These are phyloP conservation scores for Sigmodon hispidus DNA, from an alignment of 2,113 vertebrate genomes.

Conservation along the genomic window DNA sequence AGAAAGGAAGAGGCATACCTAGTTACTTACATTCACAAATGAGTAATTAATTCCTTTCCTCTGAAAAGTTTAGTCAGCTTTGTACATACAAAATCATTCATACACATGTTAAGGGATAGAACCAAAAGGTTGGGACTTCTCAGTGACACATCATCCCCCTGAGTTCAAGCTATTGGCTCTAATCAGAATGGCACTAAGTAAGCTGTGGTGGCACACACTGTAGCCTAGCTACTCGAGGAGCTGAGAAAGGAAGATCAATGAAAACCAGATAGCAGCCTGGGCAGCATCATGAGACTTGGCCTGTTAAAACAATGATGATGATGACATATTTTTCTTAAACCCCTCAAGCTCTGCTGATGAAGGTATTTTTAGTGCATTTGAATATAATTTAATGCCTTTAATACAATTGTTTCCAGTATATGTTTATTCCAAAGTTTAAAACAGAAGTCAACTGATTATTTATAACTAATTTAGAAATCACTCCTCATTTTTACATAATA, in stretches of 20 bases:
- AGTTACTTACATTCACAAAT: background rate
- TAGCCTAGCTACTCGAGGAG: background rate
- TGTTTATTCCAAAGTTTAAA: background rate
- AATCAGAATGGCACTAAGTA: background rate
- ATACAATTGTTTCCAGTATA: background rate
- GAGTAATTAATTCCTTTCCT: background rate
- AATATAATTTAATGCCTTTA: background rate
- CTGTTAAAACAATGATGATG: background rate
- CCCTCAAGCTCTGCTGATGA: background rate
- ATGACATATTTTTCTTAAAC: background rate
- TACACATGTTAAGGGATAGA: background rate
- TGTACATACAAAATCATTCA: background rate
- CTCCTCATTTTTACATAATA: background rate
- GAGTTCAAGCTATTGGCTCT: background rate
- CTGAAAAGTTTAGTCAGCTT: background rate
- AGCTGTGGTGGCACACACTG: background rate
- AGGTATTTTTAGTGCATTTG: background rate
- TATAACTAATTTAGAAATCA: background rate
- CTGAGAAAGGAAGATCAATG: background rate
- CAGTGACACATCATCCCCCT: background rate
- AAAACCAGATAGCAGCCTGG: background rate
- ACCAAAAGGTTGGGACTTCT: background rate
- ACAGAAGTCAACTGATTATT: constrained; percentile 10
- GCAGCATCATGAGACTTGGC: background rate
- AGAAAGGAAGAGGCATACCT: background rate